These are phyloP conservation scores for Embiotoca jacksoni DNA, from an alignment of 2,113 vertebrate genomes.

Conservation along the genomic window DNA sequence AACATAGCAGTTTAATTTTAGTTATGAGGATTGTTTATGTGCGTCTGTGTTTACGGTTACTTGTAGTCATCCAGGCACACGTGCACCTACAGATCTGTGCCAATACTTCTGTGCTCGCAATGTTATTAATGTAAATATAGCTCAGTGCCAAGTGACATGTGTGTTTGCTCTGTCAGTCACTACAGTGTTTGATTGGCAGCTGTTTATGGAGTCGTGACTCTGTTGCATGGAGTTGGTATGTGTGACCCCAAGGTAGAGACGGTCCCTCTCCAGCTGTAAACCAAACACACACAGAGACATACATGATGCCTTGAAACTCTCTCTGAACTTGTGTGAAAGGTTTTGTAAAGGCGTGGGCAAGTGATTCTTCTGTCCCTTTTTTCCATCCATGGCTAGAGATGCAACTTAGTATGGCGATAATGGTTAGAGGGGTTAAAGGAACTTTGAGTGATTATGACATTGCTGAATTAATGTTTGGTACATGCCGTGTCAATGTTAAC, in stretches of 20 bases:
- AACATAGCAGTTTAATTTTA: constrained; percentile 15
- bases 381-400: neutral
- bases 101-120: neutral
- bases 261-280: constrained; percentile 36
- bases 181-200: constrained; percentile 53
- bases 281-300: constrained; percentile 21
- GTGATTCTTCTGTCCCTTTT: constrained; percentile 13
- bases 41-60: neutral
- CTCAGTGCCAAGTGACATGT: constrained; percentile 20
- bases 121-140: constrained; percentile 54
- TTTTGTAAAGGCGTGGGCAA: constrained; percentile 7
- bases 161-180: constrained; percentile 59
- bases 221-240: constrained; percentile 16
- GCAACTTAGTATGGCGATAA: constrained; percentile 6
- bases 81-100: constrained; percentile 6
- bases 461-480: constrained; percentile 19
- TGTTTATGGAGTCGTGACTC: constrained; percentile 47
- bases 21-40: constrained; percentile 3
- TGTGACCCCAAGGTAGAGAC: constrained; percentile 33
- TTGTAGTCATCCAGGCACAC: neutral
- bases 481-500: constrained; percentile 12
- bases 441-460: constrained; percentile 12
- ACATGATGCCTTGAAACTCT: constrained; percentile 29
- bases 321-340: constrained; percentile 15
- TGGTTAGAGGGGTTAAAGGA: neutral